Evolutionary conservation across 1,140 invertebrate species (phyloP).

Genomic region (Onthophagus taurus): DNA sequence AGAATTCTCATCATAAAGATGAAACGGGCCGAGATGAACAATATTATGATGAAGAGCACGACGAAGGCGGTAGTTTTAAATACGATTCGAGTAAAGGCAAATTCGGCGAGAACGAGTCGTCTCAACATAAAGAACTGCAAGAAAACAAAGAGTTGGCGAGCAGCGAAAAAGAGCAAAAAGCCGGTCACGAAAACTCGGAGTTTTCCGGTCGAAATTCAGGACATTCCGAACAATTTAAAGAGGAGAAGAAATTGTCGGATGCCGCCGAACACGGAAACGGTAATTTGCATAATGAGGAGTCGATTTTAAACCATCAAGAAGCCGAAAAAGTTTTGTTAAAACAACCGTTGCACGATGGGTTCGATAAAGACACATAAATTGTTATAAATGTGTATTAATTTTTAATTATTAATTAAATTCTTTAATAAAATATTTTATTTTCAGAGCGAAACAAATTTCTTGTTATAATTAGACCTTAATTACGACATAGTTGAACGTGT

Average conservation of each 20-base stretch:
- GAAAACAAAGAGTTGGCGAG: slow-evolving; percentile 44
- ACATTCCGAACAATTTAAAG: no score
- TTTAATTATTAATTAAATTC: no score
- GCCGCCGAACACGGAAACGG: slow-evolving; percentile 45
- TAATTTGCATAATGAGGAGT: slow-evolving; percentile 46
- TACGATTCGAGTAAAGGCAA: slow-evolving; percentile 40
- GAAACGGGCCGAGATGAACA: slow-evolving; percentile 54
- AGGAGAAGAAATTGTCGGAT: slow-evolving; percentile 41
- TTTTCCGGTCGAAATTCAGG: slow-evolving; percentile 44
- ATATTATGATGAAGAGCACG: slow-evolving; percentile 55
- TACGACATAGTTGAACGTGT: no score
- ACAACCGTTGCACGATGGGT: no score
- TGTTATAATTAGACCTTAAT: no score
- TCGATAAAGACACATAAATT: no score
- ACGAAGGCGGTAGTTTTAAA: slow-evolving; percentile 46
- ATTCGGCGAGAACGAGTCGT: slow-evolving; percentile 44
- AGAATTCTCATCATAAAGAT: slow-evolving; percentile 54
- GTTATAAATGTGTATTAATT: no score
- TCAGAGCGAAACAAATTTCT: no score
- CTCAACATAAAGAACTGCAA: slow-evolving; percentile 45
- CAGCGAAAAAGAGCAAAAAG: slow-evolving; percentile 44
- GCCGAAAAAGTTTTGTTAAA: no score
- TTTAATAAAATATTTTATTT: no score
- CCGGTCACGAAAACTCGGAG: slow-evolving; percentile 42
- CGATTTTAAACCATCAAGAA: slow-evolving; percentile 47